A percentile compares a stretch with the other conserved stretches of the same genome.
Evolutionary conservation across 2,113 vertebrate species (phyloP).

Genomic region (Hippocampus zosterae): DNA sequence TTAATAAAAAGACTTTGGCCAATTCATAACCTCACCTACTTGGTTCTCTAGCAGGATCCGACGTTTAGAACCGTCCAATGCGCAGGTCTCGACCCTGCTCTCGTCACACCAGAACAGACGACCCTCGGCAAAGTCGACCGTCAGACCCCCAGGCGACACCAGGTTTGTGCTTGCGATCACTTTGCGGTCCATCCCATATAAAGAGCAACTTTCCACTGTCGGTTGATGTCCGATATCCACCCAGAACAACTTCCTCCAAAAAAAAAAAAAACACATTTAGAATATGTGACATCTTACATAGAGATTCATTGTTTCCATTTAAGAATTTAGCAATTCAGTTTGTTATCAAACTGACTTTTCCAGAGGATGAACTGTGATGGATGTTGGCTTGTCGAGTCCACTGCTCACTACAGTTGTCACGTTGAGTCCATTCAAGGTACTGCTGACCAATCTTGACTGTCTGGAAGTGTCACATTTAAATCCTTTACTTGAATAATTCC

Average conservation of each 20-base stretch:
- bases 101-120: conserved; percentile 88
- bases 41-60: conserved; percentile 81
- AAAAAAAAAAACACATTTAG: conserved; percentile 26
- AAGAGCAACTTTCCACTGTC: conserved; percentile 77
- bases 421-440: conserved; percentile 75
- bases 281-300: not conserved
- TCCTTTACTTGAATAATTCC: not conserved
- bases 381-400: conserved; percentile 77
- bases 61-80: conserved; percentile 83
- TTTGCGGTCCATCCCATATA: conserved; percentile 73
- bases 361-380: conserved; percentile 83
- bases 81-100: conserved; percentile 75
- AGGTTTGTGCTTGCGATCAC: conserved; percentile 74
- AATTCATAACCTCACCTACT: conserved; percentile 84
- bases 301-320: not conserved
- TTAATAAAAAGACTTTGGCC: not conserved
- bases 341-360: conserved; percentile 74
- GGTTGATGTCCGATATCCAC: conserved; percentile 79
- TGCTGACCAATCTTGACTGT: conserved; percentile 75
- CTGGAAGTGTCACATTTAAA: conserved; percentile 64
- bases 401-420: conserved; percentile 73
- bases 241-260: conserved; percentile 88
- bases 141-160: conserved; percentile 80
- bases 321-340: not conserved
- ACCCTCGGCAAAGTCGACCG: conserved; percentile 78